These are phyloP conservation scores for Parnassius apollo DNA, from an alignment of 2,888 invertebrate species.

Conservation along the genomic window DNA sequence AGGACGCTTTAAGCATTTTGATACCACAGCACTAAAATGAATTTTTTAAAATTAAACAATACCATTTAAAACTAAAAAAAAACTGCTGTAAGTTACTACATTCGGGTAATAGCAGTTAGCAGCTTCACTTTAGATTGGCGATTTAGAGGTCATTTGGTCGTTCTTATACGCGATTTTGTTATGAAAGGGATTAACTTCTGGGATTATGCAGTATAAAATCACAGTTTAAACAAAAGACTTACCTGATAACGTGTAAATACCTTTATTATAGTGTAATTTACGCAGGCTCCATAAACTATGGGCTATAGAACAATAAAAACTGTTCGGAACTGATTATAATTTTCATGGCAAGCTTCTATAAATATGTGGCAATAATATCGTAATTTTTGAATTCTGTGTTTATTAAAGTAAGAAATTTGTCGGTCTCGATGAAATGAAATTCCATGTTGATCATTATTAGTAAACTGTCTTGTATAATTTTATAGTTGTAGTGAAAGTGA, in stretches of 20 bases:
- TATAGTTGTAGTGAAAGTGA: too few species aligned
- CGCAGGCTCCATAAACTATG: slow-evolving; percentile 54
- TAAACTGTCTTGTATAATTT: too few species aligned
- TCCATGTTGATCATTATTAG: too few species aligned
- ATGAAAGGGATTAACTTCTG: slow-evolving; percentile 48
- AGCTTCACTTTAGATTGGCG: slow-evolving; percentile 2
- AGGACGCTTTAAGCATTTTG: slow-evolving; percentile 71
- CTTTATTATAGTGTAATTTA: slow-evolving; percentile 55
- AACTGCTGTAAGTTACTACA: background rate
- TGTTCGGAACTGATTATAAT: slow-evolving; percentile 31
- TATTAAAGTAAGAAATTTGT: too few species aligned
- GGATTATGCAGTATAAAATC: slow-evolving; percentile 56
- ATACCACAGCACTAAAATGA: slow-evolving; percentile 33
- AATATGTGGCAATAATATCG: background rate
- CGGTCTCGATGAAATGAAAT: too few species aligned
- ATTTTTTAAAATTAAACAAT: slow-evolving; percentile 33
- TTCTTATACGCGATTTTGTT: slow-evolving; percentile 58
- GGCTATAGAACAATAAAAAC: slow-evolving; percentile 52
- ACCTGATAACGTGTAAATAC: slow-evolving; percentile 55
- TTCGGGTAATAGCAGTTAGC: background rate
- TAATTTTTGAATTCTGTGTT: too few species aligned
- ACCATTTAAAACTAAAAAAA: slow-evolving; percentile 32
- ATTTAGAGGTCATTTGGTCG: slow-evolving; percentile 18
- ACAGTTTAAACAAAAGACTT: slow-evolving; percentile 60
- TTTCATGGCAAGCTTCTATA: slow-evolving; percentile 13